Base-by-base conservation (phyloP, 1,140 invertebrate genomes). In the Cardiocondyla obscurior region DNA sequence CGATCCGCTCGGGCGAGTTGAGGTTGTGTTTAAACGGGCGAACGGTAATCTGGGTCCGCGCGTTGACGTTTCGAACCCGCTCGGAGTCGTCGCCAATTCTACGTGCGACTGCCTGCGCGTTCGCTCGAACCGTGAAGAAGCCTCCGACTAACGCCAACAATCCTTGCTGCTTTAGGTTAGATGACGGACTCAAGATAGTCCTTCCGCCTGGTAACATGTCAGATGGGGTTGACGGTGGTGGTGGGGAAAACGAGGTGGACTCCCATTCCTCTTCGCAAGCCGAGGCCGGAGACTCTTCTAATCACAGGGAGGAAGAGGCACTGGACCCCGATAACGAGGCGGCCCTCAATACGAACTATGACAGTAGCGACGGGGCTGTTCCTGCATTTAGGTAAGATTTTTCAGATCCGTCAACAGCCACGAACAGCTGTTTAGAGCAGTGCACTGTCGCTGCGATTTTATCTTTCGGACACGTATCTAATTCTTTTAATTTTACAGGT, bases 321-420 rank as follows among this genome's bases (percentile, higher is more conserved):
- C 74, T 93, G 53, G 92, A 94, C 85, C 90, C 90, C 44, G 94
- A 94, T 87, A 94, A 92, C 69, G 94, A 94, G 82, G 91, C 94
- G 67, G 94, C 93, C 67, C 93, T 95, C n/a, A 95, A 95, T 90
- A 95, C 95, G n/a, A 95, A 95, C 92, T 96, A 95, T 90, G 95
- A 96, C 86, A 95, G 95, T 76, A 93, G 95, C 70, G 95, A 96
- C 89, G 95, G 95, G 84, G 92, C 93, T 46, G 91, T 93, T 53
- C 92, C 92, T 91, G 94, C 92, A 87, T 95, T 95, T 88, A 95
- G 95, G 88, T 93, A 57, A 79, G 73, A 64, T 72, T 77, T 1
- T 2, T 46, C 16, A 1, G 10, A 10, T 4, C 16, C 25, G 4
- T 2, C 1, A 12, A 44, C 12, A 28, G 12, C 1, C n/a, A 28